Evolutionary conservation across 2,113 vertebrate species (phyloP).

Genomic region (Ancistrus triradiatus): DNA sequence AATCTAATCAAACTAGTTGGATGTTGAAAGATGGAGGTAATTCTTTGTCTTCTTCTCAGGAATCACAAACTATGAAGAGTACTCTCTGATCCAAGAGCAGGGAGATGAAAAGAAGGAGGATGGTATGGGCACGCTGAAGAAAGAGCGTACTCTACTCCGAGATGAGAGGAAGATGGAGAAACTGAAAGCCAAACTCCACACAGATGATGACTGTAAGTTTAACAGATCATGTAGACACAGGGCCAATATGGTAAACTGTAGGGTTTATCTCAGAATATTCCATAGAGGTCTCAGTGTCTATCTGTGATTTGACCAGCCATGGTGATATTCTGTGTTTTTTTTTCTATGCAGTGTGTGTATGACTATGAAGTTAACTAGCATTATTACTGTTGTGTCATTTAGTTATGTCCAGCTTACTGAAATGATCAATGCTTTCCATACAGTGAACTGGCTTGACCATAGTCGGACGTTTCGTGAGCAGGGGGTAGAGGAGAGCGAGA

Average conservation of each 20-base stretch:
- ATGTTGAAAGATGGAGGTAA: too few species aligned
- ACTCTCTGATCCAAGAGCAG: conserved; percentile 93
- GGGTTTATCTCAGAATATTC: too few species aligned
- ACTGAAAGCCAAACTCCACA: conserved; percentile 97
- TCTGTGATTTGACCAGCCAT: too few species aligned
- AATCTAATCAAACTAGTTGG: too few species aligned
- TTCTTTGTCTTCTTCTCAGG: conserved; percentile 71
- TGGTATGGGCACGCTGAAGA: conserved; percentile 85
- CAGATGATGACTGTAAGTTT: conserved; percentile 92
- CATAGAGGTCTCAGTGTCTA: too few species aligned
- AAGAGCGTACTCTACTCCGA: conserved; percentile 85
- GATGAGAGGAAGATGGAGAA: conserved; percentile 99
- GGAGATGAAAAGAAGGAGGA: conserved; percentile 93
- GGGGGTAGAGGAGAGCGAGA: conserved; percentile 94
- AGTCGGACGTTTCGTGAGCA: conserved; percentile 95
- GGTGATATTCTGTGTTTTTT: too few species aligned
- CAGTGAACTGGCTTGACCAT: conserved; percentile 98
- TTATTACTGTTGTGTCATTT: too few species aligned
- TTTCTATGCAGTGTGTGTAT: too few species aligned
- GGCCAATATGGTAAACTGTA: too few species aligned
- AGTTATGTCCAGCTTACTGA: background rate
- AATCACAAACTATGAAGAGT: conserved; percentile 99
- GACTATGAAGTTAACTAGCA: too few species aligned
- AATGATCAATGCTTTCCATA: conserved; percentile 43
- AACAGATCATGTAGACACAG: background rate